Evolutionary conservation across 2,888 invertebrate species (phyloP), one percentile per base, ranked within the genome.

Genomic region (Galeruca laticollis): DNA sequence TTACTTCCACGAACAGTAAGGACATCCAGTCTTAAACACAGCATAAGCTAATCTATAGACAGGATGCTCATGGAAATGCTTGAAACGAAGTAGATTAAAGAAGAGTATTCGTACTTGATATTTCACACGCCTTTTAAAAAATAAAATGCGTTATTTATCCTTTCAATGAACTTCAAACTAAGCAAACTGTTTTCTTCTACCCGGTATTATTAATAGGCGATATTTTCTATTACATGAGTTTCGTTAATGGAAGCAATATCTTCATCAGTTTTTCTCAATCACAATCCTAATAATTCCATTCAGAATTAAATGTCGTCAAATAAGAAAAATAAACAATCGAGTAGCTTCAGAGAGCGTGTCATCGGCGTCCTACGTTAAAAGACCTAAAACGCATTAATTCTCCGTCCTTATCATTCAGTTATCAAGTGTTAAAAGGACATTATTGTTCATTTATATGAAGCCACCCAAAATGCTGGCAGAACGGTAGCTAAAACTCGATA

Each of bases 341-440:
- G 21, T 57, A 61, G 62, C 52, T 26, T 54, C 54, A 49, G 43
- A 63, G 67, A 67, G 64, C 64, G 62, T 69, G 72, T 74, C 68
- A 71, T 21, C 68, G 66, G 69, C 73, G 40, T 26, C 69, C 66
- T 69, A 69, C 70, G 62, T 71, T 69, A 66, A 68, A 64, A 57
- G 68, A 61, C 40, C 52, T 47, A 60, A 64, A 69, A 63, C 67
- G 69, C 75, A 75, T 75, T 71, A 71, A 73, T 75, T 70, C 68
- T 6, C 60, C 49, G 11, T 21, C 31, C 59, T 72, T 75, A 75
- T 77, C 77, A 63, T 35, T 47, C 59, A 57, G 54, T 77, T 77
- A 79, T 79, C 79, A 64, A 77, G 79, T 79, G 79, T 79, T 79
- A 78, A 78, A 78, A 78, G 77, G 77, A 76, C 78, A 77, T 79